Conservation (phyloP, 2,113 vertebrate genomes). For the Gnathonemus echidnorhynchus region DNA sequence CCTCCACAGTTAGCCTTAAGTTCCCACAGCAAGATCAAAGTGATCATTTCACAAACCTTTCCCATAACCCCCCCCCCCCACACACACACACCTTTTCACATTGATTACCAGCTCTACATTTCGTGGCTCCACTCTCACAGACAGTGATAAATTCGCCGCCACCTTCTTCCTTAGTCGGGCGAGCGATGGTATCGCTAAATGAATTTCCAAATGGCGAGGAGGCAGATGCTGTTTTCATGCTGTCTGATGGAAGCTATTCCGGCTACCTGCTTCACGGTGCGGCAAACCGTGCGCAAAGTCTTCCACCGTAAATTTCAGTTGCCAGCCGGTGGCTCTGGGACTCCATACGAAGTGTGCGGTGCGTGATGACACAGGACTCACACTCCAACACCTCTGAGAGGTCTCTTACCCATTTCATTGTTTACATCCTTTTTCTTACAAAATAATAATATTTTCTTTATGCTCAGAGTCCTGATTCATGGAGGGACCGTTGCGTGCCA, state of each 20-base stretch:
- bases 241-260: background rate
- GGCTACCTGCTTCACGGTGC: background rate
- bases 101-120: background rate
- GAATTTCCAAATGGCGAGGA: background rate
- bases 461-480: background rate
- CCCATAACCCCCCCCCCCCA: too few species aligned
- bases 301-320: background rate
- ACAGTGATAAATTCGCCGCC: background rate
- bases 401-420: background rate
- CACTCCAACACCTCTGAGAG: background rate
- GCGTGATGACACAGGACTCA: background rate
- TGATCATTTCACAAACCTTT: constrained; percentile 1
- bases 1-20: background rate
- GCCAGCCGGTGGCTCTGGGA: background rate
- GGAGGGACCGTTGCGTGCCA: background rate
- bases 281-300: background rate
- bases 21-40: background rate
- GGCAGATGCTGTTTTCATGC: background rate
- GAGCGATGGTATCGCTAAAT: background rate
- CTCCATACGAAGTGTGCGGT: background rate
- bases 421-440: background rate
- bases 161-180: background rate
- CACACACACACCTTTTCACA: too few species aligned
- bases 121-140: background rate
- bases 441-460: background rate